Evolutionary conservation across 1,140 invertebrate genomes (phyloP), one percentile per base, ranked within the genome.

Genomic region (Scaptomyza graminum): DNA sequence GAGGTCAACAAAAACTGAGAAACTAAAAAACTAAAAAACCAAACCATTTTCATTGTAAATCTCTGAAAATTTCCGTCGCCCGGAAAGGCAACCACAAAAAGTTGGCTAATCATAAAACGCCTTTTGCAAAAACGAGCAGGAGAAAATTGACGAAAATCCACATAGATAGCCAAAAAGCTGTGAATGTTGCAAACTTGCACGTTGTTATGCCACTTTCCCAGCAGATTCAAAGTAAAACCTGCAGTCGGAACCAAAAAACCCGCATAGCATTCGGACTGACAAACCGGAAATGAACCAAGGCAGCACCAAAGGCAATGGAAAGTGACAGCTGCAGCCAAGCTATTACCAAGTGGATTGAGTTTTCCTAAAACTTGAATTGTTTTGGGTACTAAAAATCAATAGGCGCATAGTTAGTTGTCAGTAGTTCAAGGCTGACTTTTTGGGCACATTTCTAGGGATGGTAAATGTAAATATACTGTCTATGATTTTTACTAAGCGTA

Each of bases 261-360:
- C 41, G 55, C 41, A 46, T 57, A 49, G 37, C 5, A 43, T 50
- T 67, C 34, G 15, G 55, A 37, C 56, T 51, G 57, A 68, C 65
- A 68, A 65, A 69, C 56, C 66, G 74, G 74, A 74, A 77, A 77
- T 77, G 71, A 74, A 74, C 60, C 64, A 63, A 74, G 65, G 56
- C 74, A 74, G 31, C 54, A 6, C 11, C n/a, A 16, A 8, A 34
- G 51, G 46, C 37, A 59, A 65, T 25, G 37, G n/a, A 54, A 12
- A 63, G 46, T 62, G 63, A 57, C 69, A 74, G 64, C 57, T 74
- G 62, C 69, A 73, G 31, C 15, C 31, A 51, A 22, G 1, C 16
- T 22, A 51, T 11, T 11, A 22, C 31, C 55, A 54, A 39, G 37
- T 16, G 43, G 46, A 46, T 12, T 52, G 34, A 52, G 65, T 31